Evolutionary conservation across 2,797 vertebrate species (phyloP), one percentile per base, ranked within the genome.

Genomic region (Gobionotothen gibberifrons): DNA sequence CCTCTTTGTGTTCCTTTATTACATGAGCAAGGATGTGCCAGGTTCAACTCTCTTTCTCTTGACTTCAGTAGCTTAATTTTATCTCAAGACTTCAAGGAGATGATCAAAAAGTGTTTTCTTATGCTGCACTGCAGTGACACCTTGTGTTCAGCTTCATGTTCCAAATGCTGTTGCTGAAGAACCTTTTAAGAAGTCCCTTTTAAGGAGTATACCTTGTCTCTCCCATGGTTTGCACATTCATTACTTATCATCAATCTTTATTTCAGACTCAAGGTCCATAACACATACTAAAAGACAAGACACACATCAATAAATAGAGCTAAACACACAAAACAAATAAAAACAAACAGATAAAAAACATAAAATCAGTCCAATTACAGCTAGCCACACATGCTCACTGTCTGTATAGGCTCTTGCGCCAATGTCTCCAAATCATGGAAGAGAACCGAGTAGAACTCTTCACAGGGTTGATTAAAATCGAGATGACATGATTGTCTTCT

Each of bases 71-170:
- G 39, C 62, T 39, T 79, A 12, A 79, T 71, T 80, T 76, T 69
- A 83, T 68, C 44, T 49, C 22, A 57, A 17, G 36, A 59, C 52
- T 36, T 64, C 5, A 51, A 49, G 17, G 43, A 49, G 7, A 7
- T 9, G 1, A 10, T 17, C 68, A 11, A 43, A 53, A 54, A 53
- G 15, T 9, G 1, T 0, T n/a, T 42, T 46, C 49, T 71, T 62
- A 0, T 48, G 61, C 61, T 76, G 60, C 54, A 29, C 78, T 72
- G 56, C 69, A 83, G 87, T 75, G 90, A 87, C 92, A 86, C 86
- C 90, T 78, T 36, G 85, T 87, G 92, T 73, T 73, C 57, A 79
- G 12, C 9, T 3, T 16, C 51, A 11, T 4, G 22, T 19, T 17
- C 61, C 3, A n/a, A 19, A 44, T 9, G 19, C 7, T 56, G 5